phyloP scores from a whole-genome alignment of 2,888 invertebrate genomes.

The Machimus rusticus region DNA sequence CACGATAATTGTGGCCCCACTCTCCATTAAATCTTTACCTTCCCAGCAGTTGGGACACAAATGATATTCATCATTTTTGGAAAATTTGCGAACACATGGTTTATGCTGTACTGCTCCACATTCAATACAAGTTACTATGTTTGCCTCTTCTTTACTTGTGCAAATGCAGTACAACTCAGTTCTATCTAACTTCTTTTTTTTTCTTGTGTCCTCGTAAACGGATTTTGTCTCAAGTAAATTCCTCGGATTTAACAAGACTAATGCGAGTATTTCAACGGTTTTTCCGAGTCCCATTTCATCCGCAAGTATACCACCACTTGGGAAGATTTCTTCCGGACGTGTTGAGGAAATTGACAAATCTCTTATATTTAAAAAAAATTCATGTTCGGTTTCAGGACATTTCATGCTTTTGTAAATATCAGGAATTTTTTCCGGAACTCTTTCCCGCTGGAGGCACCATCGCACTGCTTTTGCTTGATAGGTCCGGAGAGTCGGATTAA shows the following conservation, averaged over 20 bases:
- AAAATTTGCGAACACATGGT: constrained; percentile 66
- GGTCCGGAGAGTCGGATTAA: constrained; percentile 66
- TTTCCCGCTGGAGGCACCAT: constrained; percentile 75
- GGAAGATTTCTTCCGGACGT: constrained; percentile 59
- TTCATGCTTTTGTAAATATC: neutral
- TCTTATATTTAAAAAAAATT: constrained; percentile 55
- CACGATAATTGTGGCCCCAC: constrained; percentile 75
- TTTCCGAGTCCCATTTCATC: constrained; percentile 87
- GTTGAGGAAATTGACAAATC: constrained; percentile 49
- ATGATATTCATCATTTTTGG: constrained; percentile 61
- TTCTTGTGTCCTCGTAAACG: neutral
- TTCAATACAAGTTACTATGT: constrained; percentile 64
- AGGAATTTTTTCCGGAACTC: constrained; percentile 47
- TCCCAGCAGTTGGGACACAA: constrained; percentile 74
- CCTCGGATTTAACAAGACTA: constrained; percentile 68
- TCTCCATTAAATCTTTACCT: constrained; percentile 54
- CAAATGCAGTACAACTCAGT: constrained; percentile 61
- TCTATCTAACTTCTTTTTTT: neutral
- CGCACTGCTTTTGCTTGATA: constrained; percentile 73
- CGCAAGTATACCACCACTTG: constrained; percentile 76
- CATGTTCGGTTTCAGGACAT: constrained; percentile 48
- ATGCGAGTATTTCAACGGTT: constrained; percentile 77
- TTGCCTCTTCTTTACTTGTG: constrained; percentile 48
- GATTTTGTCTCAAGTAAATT: neutral
- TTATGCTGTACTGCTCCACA: constrained; percentile 72